A percentile compares a stretch with the other conserved stretches of the same genome.
These are phyloP conservation scores for Artibeus jamaicensis DNA, from an alignment of 2,797 vertebrate species.

Conservation along the genomic window DNA sequence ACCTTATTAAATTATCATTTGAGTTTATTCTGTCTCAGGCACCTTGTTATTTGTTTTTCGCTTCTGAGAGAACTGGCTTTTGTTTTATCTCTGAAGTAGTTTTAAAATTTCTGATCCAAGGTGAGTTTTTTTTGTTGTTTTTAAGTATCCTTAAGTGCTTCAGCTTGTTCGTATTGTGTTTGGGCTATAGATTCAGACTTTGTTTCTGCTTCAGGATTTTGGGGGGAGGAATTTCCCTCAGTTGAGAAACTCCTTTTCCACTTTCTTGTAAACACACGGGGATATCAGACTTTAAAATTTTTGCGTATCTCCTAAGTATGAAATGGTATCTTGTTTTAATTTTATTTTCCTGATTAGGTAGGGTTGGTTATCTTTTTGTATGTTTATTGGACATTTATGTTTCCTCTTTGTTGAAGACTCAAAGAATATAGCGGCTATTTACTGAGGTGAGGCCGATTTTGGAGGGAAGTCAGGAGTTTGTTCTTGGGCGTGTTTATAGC, in stretches of 20 bases:
- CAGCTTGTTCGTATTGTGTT: conserved; percentile 13
- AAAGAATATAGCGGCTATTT: background rate
- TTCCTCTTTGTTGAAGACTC: conserved; percentile 1
- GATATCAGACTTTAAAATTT: background rate
- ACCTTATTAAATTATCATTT: background rate
- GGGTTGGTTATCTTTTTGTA: background rate
- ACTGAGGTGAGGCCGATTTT: background rate
- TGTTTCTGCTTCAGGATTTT: conserved; percentile 33
- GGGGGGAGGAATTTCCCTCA: background rate
- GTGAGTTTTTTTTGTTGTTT: background rate
- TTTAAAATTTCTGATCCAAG: background rate
- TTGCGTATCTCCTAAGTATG: background rate
- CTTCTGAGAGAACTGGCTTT: conserved; percentile 1
- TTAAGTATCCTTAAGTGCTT: background rate
- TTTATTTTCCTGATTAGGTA: background rate
- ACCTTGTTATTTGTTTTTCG: conserved; percentile 16
- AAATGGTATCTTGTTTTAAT: conserved; percentile 4
- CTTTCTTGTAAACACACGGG: background rate
- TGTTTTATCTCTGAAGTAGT: background rate
- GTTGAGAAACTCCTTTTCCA: background rate
- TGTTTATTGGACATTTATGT: conserved; percentile 20
- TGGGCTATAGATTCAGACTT: background rate
- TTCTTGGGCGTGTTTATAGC: background rate
- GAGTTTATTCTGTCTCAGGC: background rate
- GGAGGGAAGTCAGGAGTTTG: background rate